Base-by-base conservation (phyloP, 2,113 vertebrate genomes). In the Miniopterus natalensis region DNA sequence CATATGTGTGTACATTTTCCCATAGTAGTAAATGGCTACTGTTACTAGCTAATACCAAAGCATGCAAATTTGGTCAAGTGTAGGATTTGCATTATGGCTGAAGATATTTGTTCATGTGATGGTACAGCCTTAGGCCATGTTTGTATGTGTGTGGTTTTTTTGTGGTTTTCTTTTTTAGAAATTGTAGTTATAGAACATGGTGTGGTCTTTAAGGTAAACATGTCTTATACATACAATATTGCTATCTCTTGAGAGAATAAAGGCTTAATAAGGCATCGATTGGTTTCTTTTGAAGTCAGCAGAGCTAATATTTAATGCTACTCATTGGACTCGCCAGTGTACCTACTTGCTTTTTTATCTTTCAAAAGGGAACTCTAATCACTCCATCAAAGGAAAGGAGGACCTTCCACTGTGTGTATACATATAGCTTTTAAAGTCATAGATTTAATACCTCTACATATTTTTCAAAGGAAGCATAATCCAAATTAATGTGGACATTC, bases 251-350 rank as follows among this genome's bases (percentile, higher is more conserved):
- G 27, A 84, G 65, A 73, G n/a, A 70, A 79, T 51, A 74, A 51
- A 93, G 29, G n/a, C 65, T 78, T 71, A 92, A 29, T 57, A 9
- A 29, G 18, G 61, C 13, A 80, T 15, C 20, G 65, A 36, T 1
- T 83, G 51, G 4, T 29, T 92, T 85, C 53, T 75, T 94, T 70
- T 74, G 79, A 94, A 96, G 81, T 83, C 63, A 94, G 23, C 45
- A 90, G 70, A 74, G 10, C 53, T 86, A 78, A 51, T 77, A 57
- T 92, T 79, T 92, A 75, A 96, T 90, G 40, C 70, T 5, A 75
- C 40, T 51, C 36, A 61, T 49, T 84, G 57, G 25, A 77, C 47
- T 49, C 87, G 57, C 23, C 27, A 18, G 5, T 13, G n/a, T 90
- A 73, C 83, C 83, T 74, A 79, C 17, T 86, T 12, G 13, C 0